These are phyloP conservation scores for Cladorhizidae sp. DNA, from an alignment of 37 sponge, comb jelly and placozoan genomes.

Conservation along the genomic window DNA sequence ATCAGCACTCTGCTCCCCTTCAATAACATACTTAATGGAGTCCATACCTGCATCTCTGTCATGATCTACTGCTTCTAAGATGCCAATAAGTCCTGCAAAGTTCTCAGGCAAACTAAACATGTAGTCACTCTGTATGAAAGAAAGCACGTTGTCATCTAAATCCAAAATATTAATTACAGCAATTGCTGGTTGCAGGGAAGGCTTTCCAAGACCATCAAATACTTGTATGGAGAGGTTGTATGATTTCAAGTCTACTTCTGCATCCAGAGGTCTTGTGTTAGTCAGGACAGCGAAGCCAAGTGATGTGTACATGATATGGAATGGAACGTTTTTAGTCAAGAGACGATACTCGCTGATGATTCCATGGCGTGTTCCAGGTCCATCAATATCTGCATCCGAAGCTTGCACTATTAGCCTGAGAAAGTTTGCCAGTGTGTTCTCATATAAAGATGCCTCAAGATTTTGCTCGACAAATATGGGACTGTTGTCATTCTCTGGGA, in stretches of 20 bases:
- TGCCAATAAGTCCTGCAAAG: conserved; percentile 18
- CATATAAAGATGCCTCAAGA: conserved; percentile 19
- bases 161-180: conserved; percentile 25
- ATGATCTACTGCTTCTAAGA: conserved; percentile 21
- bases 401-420: conserved; percentile 11
- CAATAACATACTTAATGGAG: conserved; percentile 14
- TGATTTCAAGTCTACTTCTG: conserved; percentile 28
- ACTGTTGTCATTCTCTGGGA: conserved; percentile 54
- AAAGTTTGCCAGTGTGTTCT: conserved; percentile 29
- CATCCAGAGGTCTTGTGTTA: conserved; percentile 61
- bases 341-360: conserved; percentile 21
- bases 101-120: conserved; percentile 32
- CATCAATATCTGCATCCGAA: conserved; percentile 38
- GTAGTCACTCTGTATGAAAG: conserved; percentile 16
- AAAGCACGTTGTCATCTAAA: conserved; percentile 35
- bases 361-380: conserved; percentile 16
- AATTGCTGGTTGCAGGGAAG: conserved; percentile 19
- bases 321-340: conserved; percentile 37
- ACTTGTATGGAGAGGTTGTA: conserved; percentile 41
- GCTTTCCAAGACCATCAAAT: conserved; percentile 22
- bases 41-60: conserved; percentile 29
- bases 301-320: conserved; percentile 12
- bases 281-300: conserved; percentile 13
- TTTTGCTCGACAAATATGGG: conserved; percentile 28
- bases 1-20: conserved; percentile 4